Evolutionary conservation across 2,797 vertebrate species (phyloP).

Genomic region (Pseudomugil gertrudae): DNA sequence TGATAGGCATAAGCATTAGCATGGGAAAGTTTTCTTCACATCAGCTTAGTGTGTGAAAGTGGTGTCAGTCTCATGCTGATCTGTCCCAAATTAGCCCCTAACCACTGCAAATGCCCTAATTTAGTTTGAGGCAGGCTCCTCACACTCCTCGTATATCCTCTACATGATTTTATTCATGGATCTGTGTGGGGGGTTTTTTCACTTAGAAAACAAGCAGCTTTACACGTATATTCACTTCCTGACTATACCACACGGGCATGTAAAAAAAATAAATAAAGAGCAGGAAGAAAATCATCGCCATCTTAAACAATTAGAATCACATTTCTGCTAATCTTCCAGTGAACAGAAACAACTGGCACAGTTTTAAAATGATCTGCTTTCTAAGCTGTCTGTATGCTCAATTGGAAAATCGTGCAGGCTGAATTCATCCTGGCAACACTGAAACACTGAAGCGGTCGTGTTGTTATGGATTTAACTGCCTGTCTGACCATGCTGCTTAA

Average conservation of each 20-base stretch:
- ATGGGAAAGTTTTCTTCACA: conserved; percentile 46
- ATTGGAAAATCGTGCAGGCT: conserved; percentile 71
- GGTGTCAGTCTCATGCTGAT: conserved; percentile 51
- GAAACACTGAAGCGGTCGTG: conserved; percentile 51
- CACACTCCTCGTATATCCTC: conserved; percentile 26
- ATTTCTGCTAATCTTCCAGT: conserved; percentile 68
- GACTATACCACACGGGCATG: conserved; percentile 24
- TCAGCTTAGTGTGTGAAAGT: conserved; percentile 35
- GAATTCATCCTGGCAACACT: conserved; percentile 62
- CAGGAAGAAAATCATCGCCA: conserved; percentile 26
- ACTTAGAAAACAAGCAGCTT: conserved; percentile 39
- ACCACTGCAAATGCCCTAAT: conserved; percentile 51
- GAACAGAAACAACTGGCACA: conserved; percentile 68
- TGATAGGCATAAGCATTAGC: conserved; percentile 29
- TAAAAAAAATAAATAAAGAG: conserved; percentile 11
- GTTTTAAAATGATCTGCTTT: conserved; percentile 57
- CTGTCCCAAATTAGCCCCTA: conserved; percentile 53
- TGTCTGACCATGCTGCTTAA: conserved; percentile 65
- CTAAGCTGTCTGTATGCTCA: conserved; percentile 59
- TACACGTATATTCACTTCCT: conserved; percentile 22
- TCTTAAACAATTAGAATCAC: conserved; percentile 73
- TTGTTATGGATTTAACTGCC: conserved; percentile 69
- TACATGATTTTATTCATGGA: conserved; percentile 28
- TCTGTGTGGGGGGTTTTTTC: conserved; percentile 20
- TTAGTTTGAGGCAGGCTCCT: conserved; percentile 39